Base-by-base conservation (phyloP, 2,888 invertebrate species). In the Panopea generosa region DNA sequence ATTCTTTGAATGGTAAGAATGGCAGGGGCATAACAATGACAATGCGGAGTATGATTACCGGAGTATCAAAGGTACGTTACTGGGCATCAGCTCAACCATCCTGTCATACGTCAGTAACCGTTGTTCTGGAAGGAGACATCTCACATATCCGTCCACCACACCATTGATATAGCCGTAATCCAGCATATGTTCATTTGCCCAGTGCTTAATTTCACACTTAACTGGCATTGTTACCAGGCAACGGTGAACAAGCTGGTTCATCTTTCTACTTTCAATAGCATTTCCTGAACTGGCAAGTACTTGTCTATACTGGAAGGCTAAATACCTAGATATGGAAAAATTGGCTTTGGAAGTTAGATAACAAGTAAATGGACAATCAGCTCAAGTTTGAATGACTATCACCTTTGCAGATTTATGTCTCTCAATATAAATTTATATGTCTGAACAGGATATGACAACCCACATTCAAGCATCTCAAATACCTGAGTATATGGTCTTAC, bases 1-100 rank as follows among this genome's bases (percentile, higher is more conserved):
- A n/a, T n/a, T n/a, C n/a, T n/a, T n/a, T n/a, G n/a, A n/a, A n/a
- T n/a, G n/a, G n/a, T n/a, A n/a, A n/a, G n/a, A n/a, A n/a, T n/a
- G n/a, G n/a, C n/a, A n/a, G n/a, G n/a, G n/a, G n/a, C n/a, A n/a
- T n/a, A n/a, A n/a, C n/a, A n/a, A n/a, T n/a, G n/a, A n/a, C n/a
- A n/a, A n/a, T n/a, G n/a, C n/a, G n/a, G n/a, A n/a, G n/a, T n/a
- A n/a, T n/a, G 50, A 40, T 70, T 57, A 90, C 90, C 88, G 86
- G 22, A 86, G 56, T 4, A 89, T 67, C 3, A 90, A 71, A 2
- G 83, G 66, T n/a, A 86, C 65, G 66, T 90, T 89, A 47, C 27
- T 75, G 2, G 90, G 89, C 88, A 90, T 88, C 40, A 82, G 68
- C 11, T 78, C 74, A 2, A 84, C 67, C 57, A 87, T 79, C 55